Conservation (phyloP, 2,888 invertebrate genomes). For the Eulithis testata region DNA sequence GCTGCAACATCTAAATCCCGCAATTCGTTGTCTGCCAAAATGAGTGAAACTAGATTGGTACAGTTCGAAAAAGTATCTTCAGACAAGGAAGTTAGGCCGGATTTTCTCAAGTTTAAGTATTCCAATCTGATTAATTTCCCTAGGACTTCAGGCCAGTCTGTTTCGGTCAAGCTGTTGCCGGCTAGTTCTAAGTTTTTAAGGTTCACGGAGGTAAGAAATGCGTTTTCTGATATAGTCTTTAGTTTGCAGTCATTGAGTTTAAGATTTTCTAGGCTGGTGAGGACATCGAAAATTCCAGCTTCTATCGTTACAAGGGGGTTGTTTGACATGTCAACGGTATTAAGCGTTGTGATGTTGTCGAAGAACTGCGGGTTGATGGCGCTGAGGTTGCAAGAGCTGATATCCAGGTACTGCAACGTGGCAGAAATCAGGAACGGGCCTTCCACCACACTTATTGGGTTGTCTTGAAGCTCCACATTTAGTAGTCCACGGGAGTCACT, state of each 20-base stretch:
- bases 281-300: conserved; percentile 85
- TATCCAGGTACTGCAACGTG: conserved; percentile 87
- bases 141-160: conserved; percentile 87
- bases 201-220: conserved; percentile 84
- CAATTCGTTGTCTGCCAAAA: conserved; percentile 87
- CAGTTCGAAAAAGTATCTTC: conserved; percentile 87
- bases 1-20: conserved; percentile 86
- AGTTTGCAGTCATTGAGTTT: conserved; percentile 87
- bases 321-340: conserved; percentile 88
- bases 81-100: conserved; percentile 85
- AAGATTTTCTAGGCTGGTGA: conserved; percentile 87
- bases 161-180: conserved; percentile 82
- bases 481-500: conserved; percentile 88
- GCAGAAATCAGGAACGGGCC: conserved; percentile 87
- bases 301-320: conserved; percentile 86
- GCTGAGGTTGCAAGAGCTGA: conserved; percentile 86
- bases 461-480: conserved; percentile 88
- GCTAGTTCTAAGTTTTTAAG: conserved; percentile 87
- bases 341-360: conserved; percentile 86
- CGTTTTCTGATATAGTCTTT: conserved; percentile 80
- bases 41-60: conserved; percentile 86
- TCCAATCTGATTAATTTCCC: conserved; percentile 85
- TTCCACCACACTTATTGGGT: conserved; percentile 85
- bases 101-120: conserved; percentile 86
- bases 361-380: conserved; percentile 86